Conservation (phyloP, 1,140 invertebrate genomes). For the Papilio aristodemus region DNA sequence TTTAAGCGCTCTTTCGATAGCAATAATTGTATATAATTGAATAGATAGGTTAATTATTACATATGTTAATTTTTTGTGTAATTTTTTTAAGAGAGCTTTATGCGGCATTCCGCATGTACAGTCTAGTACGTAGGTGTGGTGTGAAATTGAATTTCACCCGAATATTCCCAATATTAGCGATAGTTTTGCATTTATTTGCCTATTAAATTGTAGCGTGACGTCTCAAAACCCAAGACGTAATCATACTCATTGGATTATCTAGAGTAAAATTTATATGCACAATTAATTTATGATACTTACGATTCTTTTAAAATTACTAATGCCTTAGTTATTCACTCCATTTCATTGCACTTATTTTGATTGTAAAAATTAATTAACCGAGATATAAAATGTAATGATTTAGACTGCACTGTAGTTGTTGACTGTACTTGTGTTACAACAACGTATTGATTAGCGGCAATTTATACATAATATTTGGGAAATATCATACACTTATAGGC, state of each 20-base stretch:
- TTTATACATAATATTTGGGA: constrained; percentile 23
- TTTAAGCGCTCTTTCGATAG: constrained; percentile 74
- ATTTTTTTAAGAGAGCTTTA: constrained; percentile 79
- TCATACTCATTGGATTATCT: not conserved
- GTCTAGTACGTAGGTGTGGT: constrained; percentile 56
- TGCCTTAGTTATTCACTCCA: not conserved
- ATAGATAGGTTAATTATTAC: constrained; percentile 79
- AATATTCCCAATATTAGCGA: constrained; percentile 44
- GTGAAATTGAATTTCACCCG: constrained; percentile 77
- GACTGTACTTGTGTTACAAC: constrained; percentile 9
- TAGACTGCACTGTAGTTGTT: constrained; percentile 31
- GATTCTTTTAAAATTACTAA: constrained; percentile 1
- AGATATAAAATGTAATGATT: constrained; percentile 20
- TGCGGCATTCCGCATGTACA: constrained; percentile 72
- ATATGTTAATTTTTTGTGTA: constrained; percentile 74
- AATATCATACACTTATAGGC: constrained; percentile 23
- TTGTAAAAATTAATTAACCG: constrained; percentile 12
- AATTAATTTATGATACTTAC: constrained; percentile 19
- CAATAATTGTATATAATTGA: constrained; percentile 77
- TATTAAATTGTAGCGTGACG: not conserved
- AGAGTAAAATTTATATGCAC: constrained; percentile 27
- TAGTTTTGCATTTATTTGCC: constrained; percentile 32
- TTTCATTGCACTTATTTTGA: constrained; percentile 25
- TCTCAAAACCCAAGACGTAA: not conserved
- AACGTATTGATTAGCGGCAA: constrained; percentile 3